Conservation (phyloP, 2,888 invertebrate genomes). For the Agrotis segetum region DNA sequence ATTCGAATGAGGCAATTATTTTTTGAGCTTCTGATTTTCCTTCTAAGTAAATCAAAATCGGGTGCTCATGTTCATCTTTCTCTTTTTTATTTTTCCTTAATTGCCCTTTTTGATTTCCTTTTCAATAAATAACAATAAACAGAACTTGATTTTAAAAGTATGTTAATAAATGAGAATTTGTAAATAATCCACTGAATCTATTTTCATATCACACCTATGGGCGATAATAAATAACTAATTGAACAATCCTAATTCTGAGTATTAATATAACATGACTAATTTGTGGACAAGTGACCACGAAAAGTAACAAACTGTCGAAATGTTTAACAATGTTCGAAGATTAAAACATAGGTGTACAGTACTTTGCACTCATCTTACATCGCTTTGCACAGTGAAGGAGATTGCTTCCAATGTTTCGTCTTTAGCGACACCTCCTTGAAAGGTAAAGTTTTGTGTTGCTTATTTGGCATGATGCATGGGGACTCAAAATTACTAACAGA, state of each 20-base stretch:
- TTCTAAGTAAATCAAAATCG: constrained; percentile 7
- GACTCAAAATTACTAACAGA: constrained; percentile 66
- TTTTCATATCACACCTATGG: constrained; percentile 62
- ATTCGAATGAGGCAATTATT: constrained; percentile 10
- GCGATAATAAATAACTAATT: constrained; percentile 67
- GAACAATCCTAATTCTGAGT: constrained; percentile 62
- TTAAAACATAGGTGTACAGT: constrained; percentile 71
- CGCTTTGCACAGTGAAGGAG: constrained; percentile 89
- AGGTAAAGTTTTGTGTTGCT: constrained; percentile 90
- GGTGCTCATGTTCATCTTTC: constrained; percentile 12
- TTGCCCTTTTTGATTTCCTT: not conserved
- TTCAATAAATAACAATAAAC: constrained; percentile 29
- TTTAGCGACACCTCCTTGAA: constrained; percentile 81
- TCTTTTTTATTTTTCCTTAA: constrained; percentile 8
- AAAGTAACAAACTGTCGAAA: constrained; percentile 59
- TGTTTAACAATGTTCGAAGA: constrained; percentile 67
- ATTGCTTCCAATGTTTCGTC: constrained; percentile 84
- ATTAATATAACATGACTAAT: constrained; percentile 80
- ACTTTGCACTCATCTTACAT: constrained; percentile 84
- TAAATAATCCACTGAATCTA: constrained; percentile 63
- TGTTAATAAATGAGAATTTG: constrained; percentile 42
- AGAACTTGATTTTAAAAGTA: constrained; percentile 53
- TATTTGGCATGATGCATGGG: constrained; percentile 85
- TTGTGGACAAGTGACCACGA: constrained; percentile 65
- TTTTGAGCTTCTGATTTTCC: constrained; percentile 11